Evolutionary conservation across 1,140 invertebrate species (phyloP), one percentile per base, ranked within the genome.

Genomic region (Physella acuta): DNA sequence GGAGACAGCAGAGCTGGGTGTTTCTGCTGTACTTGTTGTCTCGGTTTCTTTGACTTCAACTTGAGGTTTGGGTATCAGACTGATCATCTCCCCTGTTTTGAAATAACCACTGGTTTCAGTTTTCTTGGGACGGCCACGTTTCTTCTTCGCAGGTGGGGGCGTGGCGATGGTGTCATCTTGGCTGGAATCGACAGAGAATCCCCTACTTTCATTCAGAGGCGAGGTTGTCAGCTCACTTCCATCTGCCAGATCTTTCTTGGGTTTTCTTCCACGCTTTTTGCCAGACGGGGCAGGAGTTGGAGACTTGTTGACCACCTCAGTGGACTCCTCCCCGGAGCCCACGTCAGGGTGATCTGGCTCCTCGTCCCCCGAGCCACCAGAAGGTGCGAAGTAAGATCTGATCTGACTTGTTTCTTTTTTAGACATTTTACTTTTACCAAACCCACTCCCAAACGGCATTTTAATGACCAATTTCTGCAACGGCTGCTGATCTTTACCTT

Each of bases 371-470:
- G 1, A 3, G 26, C 14, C 24, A 3, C 36, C 66, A 3, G 30
- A 17, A 44, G 66, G 55, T 34, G 66, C 66, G 37, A 68, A 68
- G 37, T 68, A 68, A 8, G 66, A 68, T 5, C 55, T 30, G 37
- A 68, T 68, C 30, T 68, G 66, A 16, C 30, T 60, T 2, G 55
- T 44, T 37, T 59, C 56, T 60, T 68, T 68, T 20, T 68, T 60
- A 2, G 66, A 44, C 66, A 68, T 59, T 36, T 60, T 68, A 1
- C 17, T 31, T 31, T 60, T 68, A 26, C 55, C 56, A 59, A 51
- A 52, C 1, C 66, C 34, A 60, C 66, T 60, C 11, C 66, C 66
- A 68, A 68, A 68, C 3, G 66, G 66, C 66, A 68, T 58, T 36
- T 60, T 68, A 17, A 68, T 68, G 24, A 68, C 53, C 34, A 68